These are phyloP conservation scores for Cyprinodon brontotheroides DNA, from an alignment of 2,113 vertebrate genomes.

Conservation along the genomic window DNA sequence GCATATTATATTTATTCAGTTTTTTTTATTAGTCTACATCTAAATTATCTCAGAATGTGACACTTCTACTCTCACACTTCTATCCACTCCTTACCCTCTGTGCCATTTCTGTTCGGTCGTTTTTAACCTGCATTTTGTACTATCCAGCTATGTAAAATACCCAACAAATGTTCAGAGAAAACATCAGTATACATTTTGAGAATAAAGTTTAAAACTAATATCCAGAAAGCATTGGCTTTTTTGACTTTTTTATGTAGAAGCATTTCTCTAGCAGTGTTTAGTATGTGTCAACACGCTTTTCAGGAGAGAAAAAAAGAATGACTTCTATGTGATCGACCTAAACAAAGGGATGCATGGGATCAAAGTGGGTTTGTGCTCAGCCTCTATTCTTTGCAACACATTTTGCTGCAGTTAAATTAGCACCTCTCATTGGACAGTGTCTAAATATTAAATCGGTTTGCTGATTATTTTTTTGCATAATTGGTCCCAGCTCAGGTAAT, in stretches of 20 bases:
- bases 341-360: neutral
- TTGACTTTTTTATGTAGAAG: neutral
- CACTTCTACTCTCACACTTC: constrained; percentile 35
- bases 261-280: neutral
- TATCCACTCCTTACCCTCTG: constrained; percentile 18
- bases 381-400: no score
- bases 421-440: no score
- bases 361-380: neutral
- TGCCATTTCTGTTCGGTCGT: constrained; percentile 54
- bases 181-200: constrained; percentile 63
- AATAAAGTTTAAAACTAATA: constrained; percentile 68
- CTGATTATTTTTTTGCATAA: no score
- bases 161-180: constrained; percentile 39
- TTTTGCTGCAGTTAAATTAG: no score
- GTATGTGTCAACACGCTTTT: neutral
- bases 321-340: neutral
- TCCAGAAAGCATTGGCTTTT: constrained; percentile 1
- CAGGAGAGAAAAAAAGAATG: no score
- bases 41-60: constrained; percentile 18
- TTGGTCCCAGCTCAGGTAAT: no score
- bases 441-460: no score
- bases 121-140: constrained; percentile 75
- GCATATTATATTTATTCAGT: constrained; percentile 10
- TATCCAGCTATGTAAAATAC: constrained; percentile 68
- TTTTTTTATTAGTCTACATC: constrained; percentile 30